A percentile compares a stretch with the other conserved stretches of the same genome.
Conservation (phyloP, 2,797 vertebrate species). For the Muraenolepis orangiensis region DNA sequence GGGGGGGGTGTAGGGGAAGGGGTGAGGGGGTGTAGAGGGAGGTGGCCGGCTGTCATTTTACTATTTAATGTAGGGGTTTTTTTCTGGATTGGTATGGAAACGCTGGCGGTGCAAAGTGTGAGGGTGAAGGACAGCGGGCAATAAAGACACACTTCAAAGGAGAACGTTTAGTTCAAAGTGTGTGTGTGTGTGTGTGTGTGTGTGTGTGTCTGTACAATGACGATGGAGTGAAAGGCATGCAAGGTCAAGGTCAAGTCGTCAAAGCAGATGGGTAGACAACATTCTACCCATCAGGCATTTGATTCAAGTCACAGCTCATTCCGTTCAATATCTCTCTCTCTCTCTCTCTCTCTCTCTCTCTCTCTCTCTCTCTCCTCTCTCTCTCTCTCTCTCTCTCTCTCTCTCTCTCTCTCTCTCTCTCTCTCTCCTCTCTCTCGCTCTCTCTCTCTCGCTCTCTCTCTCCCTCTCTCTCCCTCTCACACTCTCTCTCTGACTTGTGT, state of each 20-base stretch:
- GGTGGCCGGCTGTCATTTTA: constrained; percentile 15
- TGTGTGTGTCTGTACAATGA: too few relatives aligned
- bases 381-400: too few relatives aligned
- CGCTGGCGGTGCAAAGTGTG: not conserved
- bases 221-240: not conserved
- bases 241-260: too few relatives aligned
- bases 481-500: too few relatives aligned
- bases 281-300: too few relatives aligned
- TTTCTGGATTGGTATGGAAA: not conserved
- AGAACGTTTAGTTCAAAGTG: not conserved
- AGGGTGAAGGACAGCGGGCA: not conserved
- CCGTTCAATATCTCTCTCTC: not conserved
- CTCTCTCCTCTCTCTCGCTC: too few relatives aligned
- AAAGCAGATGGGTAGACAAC: not conserved
- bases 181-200: too few relatives aligned
- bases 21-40: constrained; percentile 17
- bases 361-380: too few relatives aligned
- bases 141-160: not conserved
- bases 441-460: too few relatives aligned
- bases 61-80: not conserved
- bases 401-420: too few relatives aligned
- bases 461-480: too few relatives aligned
- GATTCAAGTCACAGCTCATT: not conserved
- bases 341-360: too few relatives aligned
- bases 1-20: not conserved